Conservation (phyloP, 2,888 invertebrate genomes). For the Cybosia mesomella region DNA sequence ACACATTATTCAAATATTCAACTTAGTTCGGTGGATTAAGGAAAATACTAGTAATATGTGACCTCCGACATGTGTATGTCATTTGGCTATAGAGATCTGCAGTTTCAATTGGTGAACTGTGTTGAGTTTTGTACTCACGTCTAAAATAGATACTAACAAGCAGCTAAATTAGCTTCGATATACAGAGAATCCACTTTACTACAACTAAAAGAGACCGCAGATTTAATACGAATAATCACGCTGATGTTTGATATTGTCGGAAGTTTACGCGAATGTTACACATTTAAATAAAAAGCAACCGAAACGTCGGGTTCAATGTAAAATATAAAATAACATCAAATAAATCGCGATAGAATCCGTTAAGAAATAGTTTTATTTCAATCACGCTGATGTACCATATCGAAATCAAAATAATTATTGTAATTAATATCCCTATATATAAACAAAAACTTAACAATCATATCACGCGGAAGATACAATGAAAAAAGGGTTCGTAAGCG, state of each 20-base stretch:
- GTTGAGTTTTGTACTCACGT: not conserved
- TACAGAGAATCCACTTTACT: not conserved
- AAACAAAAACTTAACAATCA: constrained; percentile 16
- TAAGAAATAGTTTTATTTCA: no score
- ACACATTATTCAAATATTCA: not conserved
- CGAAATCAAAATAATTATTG: constrained; percentile 4
- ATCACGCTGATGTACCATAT: not conserved
- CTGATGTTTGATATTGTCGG: no score
- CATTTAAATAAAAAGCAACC: no score
- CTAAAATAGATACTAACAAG: not conserved
- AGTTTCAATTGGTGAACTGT: not conserved
- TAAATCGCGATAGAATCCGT: no score
- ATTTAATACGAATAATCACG: not conserved
- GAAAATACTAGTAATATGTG: not conserved
- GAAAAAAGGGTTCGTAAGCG: constrained; percentile 31
- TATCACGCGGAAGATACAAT: constrained; percentile 22
- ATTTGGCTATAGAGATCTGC: no score
- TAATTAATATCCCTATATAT: constrained; percentile 22
- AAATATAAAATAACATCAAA: no score
- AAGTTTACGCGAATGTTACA: no score
- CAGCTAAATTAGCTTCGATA: not conserved
- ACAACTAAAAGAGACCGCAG: not conserved
- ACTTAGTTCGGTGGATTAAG: not conserved
- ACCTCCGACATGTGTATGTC: no score
- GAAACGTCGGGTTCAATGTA: no score